Evolutionary conservation across 2,888 invertebrate species (phyloP).

Genomic region (Agrotis ipsilon): DNA sequence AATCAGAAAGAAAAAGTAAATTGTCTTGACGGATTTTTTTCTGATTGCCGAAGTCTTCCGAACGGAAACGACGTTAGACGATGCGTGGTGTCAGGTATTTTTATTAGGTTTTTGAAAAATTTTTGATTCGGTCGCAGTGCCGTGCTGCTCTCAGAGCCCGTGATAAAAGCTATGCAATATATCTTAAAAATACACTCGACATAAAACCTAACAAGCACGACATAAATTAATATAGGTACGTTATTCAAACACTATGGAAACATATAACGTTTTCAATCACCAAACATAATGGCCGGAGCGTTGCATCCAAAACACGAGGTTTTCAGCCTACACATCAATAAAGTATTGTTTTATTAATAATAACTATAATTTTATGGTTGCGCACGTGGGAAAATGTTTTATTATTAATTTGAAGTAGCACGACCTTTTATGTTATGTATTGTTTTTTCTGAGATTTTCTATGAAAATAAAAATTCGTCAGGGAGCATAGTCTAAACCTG

Average conservation of each 20-base stretch:
- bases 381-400: conserved; percentile 15
- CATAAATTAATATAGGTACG: not conserved
- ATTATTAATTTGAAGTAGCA: conserved; percentile 6
- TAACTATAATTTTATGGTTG: conserved; percentile 41
- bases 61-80: no score
- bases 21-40: no score
- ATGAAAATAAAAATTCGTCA: no score
- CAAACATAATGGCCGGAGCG: not conserved
- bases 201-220: not conserved
- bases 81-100: no score
- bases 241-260: conserved; percentile 12
- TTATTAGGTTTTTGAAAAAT: no score
- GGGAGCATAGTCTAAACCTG: no score
- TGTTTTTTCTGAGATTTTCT: no score
- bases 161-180: no score
- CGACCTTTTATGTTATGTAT: not conserved
- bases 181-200: not conserved
- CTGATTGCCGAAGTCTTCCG: no score
- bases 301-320: conserved; percentile 17
- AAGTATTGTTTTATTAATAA: conserved; percentile 43
- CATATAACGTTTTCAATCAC: conserved; percentile 7
- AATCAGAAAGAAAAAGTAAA: no score
- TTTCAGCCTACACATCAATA: conserved; percentile 37
- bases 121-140: no score
- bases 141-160: no score